Conservation (phyloP, 2,797 vertebrate species). For the Pampus argenteus region DNA sequence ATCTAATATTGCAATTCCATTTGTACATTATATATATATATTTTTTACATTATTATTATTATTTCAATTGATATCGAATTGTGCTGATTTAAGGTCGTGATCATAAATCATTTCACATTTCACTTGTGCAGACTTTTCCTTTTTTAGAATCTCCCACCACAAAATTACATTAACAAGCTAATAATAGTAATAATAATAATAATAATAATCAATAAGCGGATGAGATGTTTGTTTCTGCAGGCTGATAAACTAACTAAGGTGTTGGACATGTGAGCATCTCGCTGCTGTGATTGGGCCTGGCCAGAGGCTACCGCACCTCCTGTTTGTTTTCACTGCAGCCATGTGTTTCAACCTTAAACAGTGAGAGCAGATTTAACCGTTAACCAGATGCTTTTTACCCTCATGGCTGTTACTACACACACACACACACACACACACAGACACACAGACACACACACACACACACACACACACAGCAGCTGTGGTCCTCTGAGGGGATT, state of each 20-base stretch:
- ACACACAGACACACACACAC: neutral
- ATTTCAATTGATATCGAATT: neutral
- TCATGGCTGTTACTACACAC: conserved; percentile 44
- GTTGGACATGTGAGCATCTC: neutral
- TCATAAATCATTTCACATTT: neutral
- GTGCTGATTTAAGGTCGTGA: neutral
- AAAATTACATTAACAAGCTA: neutral
- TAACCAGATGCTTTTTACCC: conserved; percentile 63
- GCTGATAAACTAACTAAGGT: no score
- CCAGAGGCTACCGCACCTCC: conserved; percentile 35
- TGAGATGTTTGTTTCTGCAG: neutral
- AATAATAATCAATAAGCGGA: neutral
- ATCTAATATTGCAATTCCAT: no score
- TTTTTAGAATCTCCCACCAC: neutral
- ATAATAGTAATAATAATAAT: neutral
- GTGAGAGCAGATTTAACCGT: conserved; percentile 68
- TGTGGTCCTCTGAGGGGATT: conserved; percentile 30
- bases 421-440: neutral
- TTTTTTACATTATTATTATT: neutral
- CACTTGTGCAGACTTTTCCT: neutral
- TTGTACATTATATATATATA: no score
- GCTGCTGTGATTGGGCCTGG: conserved; percentile 64
- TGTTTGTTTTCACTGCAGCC: conserved; percentile 77
- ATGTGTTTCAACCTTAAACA: conserved; percentile 80
- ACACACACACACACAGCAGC: conserved; percentile 31